Percentiles rank a stretch among this genome's conserved stretches.
Evolutionary conservation across 2,888 invertebrate species (phyloP).

Genomic region (Nomada fucata): DNA sequence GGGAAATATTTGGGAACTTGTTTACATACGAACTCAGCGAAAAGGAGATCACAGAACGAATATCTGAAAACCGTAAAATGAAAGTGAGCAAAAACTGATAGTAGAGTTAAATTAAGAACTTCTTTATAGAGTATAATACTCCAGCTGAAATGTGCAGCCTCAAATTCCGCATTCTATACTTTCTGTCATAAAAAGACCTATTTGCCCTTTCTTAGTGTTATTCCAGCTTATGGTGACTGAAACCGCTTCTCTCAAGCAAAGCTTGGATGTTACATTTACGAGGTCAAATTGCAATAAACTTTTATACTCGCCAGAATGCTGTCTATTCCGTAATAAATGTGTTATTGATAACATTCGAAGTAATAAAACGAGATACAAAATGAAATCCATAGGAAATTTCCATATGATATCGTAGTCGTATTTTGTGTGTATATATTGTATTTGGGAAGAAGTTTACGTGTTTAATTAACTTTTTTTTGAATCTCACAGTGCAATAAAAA

Average conservation of each 20-base stretch:
- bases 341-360: background rate
- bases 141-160: background rate
- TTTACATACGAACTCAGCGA: background rate
- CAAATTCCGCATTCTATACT: conserved; percentile 4
- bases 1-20: too few species aligned
- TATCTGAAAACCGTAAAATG: background rate
- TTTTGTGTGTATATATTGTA: too few species aligned
- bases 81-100: background rate
- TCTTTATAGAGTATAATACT: conserved; percentile 6
- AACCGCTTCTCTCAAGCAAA: conserved; percentile 6
- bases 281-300: conserved; percentile 34
- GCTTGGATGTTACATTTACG: conserved; percentile 21
- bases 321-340: background rate
- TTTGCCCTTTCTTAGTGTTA: background rate
- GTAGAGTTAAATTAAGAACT: background rate
- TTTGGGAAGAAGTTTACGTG: too few species aligned
- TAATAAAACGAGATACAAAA: too few species aligned
- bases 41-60: background rate
- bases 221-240: conserved; percentile 21
- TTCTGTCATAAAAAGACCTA: conserved; percentile 6
- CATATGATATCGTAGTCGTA: too few species aligned
- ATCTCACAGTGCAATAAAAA: too few species aligned
- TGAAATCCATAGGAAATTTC: too few species aligned
- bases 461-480: too few species aligned
- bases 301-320: background rate